These are phyloP conservation scores for Plutomurus gul DNA, from an alignment of 1,140 invertebrate genomes.

Conservation along the genomic window DNA sequence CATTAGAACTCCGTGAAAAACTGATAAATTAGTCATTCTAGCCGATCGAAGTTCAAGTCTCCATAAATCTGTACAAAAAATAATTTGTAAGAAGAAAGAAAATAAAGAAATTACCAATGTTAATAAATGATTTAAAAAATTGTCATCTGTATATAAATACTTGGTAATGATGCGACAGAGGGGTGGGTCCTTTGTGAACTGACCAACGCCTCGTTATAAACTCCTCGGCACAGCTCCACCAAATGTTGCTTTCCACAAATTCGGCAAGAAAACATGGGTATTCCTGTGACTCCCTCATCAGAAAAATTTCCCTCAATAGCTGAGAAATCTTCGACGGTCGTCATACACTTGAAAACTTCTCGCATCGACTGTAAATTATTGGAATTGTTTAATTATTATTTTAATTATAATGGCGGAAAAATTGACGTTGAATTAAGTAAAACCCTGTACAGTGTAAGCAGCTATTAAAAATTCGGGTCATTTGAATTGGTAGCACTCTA, in stretches of 20 bases:
- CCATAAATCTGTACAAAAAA: constrained; percentile 25
- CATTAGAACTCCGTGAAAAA: constrained; percentile 27
- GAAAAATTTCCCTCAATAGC: constrained; percentile 35
- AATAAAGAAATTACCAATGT: background rate
- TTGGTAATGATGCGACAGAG: constrained; percentile 19
- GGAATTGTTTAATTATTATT: too few species aligned
- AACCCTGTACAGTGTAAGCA: too few species aligned
- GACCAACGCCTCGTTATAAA: constrained; percentile 35
- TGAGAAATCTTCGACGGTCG: constrained; percentile 30
- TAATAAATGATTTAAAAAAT: background rate
- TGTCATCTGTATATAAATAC: background rate
- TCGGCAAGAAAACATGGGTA: background rate
- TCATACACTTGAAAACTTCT: constrained; percentile 10
- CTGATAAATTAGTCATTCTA: constrained; percentile 30
- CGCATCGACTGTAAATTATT: too few species aligned
- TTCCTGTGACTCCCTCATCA: constrained; percentile 33
- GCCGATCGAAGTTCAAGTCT: constrained; percentile 34
- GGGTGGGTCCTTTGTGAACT: constrained; percentile 18
- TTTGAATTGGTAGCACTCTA: too few species aligned
- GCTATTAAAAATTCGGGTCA: too few species aligned
- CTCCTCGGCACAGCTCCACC: constrained; percentile 31
- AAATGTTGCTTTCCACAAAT: constrained; percentile 36
- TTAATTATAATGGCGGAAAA: too few species aligned
- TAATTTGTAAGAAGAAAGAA: background rate
- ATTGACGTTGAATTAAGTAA: too few species aligned